Conservation (phyloP, 2,888 invertebrate genomes). For the Sclerodermus sp. region DNA sequence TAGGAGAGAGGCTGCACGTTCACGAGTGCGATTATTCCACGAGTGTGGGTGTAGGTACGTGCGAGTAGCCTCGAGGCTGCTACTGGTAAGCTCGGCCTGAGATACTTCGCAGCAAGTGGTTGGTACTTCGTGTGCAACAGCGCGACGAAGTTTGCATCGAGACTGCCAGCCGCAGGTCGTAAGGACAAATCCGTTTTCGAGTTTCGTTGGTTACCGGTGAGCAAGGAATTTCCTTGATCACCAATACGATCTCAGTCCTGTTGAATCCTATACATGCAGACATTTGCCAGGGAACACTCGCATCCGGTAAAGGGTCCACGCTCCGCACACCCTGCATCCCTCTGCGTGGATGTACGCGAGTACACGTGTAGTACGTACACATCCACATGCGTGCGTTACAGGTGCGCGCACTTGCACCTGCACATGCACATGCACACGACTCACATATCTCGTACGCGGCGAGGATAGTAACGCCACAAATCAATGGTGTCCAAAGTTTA, state of each 20-base stretch:
- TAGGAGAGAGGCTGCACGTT: neutral
- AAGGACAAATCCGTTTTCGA: slow-evolving; percentile 40
- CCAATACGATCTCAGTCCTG: slow-evolving; percentile 24
- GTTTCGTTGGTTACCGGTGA: slow-evolving; percentile 35
- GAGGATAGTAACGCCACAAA: slow-evolving; percentile 38
- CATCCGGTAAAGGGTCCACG: no score
- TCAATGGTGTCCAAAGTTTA: slow-evolving; percentile 51
- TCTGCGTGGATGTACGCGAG: no score
- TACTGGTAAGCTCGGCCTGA: slow-evolving; percentile 26
- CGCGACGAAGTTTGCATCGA: slow-evolving; percentile 36
- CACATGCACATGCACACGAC: no score
- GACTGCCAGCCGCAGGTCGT: slow-evolving; percentile 36
- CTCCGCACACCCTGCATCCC: no score
- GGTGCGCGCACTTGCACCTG: no score
- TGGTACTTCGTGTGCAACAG: slow-evolving; percentile 28
- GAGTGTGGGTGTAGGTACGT: slow-evolving; percentile 17
- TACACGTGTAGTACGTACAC: neutral
- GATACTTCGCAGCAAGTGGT: slow-evolving; percentile 31
- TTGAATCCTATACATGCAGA: no score
- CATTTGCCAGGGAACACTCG: no score
- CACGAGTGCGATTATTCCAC: slow-evolving; percentile 18
- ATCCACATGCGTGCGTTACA: neutral
- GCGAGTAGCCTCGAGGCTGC: neutral
- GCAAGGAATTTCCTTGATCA: slow-evolving; percentile 39
- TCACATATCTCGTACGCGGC: slow-evolving; percentile 21